phyloP scores from a whole-genome alignment of 1,140 invertebrate species.

The Gonatopus flavifemur region DNA sequence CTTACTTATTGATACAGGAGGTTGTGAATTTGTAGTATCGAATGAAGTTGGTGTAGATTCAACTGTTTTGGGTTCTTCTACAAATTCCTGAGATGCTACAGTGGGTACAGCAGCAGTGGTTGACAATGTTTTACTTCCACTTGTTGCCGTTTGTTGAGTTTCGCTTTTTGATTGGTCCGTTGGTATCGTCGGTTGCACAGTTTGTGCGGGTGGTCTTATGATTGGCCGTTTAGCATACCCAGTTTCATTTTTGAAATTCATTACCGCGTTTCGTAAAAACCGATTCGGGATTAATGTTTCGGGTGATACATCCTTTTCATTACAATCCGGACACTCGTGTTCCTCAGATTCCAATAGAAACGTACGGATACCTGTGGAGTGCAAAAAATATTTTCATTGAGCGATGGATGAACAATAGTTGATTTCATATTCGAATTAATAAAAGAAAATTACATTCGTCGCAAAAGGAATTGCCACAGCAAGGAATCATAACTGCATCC shows the following conservation, averaged over 20 bases:
- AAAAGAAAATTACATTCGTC: slow-evolving; percentile 82
- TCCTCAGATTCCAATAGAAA: slow-evolving; percentile 89
- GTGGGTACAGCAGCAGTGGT: slow-evolving; percentile 15
- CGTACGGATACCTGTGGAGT: slow-evolving; percentile 76
- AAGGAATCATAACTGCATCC: slow-evolving; percentile 95
- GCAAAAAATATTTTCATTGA: slow-evolving; percentile 3
- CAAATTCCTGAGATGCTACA: slow-evolving; percentile 21
- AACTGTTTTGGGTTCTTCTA: slow-evolving; percentile 18
- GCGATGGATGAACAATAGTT: slow-evolving; percentile 7
- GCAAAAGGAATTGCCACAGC: slow-evolving; percentile 97
- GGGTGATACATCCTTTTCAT: slow-evolving; percentile 88
- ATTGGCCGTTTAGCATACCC: slow-evolving; percentile 67
- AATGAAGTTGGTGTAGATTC: slow-evolving; percentile 19
- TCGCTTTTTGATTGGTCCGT: slow-evolving; percentile 31
- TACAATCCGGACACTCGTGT: slow-evolving; percentile 91
- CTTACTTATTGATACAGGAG: slow-evolving; percentile 27
- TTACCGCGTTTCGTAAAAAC: slow-evolving; percentile 84
- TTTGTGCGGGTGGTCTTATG: slow-evolving; percentile 32
- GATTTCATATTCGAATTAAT: slow-evolving; percentile 3
- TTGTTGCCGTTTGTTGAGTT: slow-evolving; percentile 10
- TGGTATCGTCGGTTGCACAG: slow-evolving; percentile 8
- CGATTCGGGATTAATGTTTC: slow-evolving; percentile 91
- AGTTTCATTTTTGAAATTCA: slow-evolving; percentile 86
- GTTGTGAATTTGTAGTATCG: slow-evolving; percentile 12
- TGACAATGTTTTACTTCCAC: slow-evolving; percentile 9